phyloP scores from a whole-genome alignment of 2,113 vertebrate species.

The Oreamnos americanus region DNA sequence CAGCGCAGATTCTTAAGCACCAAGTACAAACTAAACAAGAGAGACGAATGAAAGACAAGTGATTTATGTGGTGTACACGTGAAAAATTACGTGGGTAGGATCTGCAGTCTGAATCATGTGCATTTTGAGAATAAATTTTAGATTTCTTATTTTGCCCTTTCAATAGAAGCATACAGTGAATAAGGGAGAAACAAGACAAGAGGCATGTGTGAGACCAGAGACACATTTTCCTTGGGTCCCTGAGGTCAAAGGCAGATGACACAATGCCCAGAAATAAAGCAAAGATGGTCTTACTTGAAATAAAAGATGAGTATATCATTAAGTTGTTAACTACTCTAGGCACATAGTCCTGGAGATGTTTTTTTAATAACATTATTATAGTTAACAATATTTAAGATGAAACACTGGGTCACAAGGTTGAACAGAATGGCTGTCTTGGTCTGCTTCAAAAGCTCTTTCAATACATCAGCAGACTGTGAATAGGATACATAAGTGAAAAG shows the following conservation, averaged over 20 bases:
- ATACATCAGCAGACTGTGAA: neutral
- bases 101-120: neutral
- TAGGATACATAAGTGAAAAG: neutral
- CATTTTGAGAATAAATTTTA: neutral
- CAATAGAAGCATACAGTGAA: neutral
- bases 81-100: neutral
- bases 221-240: neutral
- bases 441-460: neutral
- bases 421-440: neutral
- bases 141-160: neutral
- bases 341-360: neutral
- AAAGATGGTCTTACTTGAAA: neutral
- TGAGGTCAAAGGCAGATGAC: neutral
- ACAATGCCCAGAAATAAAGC: neutral
- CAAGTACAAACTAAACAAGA: neutral
- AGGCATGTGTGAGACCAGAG: neutral
- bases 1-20: neutral
- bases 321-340: neutral
- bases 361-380: neutral
- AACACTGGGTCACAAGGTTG: neutral
- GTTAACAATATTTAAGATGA: conserved; percentile 4
- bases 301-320: neutral
- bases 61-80: neutral
- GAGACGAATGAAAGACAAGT: neutral
- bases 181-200: neutral